These are phyloP conservation scores for Rhopilema esculentum DNA, from an alignment of 30 jellyfish, hydroid and myxozoan species.

Conservation along the genomic window DNA sequence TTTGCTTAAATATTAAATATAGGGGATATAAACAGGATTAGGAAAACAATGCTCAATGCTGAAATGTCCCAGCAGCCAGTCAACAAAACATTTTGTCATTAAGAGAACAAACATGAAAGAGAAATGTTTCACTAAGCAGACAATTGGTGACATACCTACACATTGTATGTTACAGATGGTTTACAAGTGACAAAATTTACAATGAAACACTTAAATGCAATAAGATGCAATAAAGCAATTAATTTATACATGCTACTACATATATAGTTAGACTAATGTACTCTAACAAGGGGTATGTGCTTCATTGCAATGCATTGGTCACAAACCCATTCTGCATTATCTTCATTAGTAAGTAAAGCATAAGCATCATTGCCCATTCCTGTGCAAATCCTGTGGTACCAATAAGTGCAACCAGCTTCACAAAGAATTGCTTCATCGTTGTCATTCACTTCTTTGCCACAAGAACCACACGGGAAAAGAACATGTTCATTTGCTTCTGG, in stretches of 20 bases:
- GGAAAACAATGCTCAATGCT: too few species aligned
- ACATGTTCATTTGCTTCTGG: slow-evolving; percentile 71
- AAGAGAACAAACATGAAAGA: too few species aligned
- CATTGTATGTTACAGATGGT: neutral
- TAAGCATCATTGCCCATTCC: slow-evolving; percentile 97
- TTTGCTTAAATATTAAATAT: too few species aligned
- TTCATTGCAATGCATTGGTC: slow-evolving; percentile 95
- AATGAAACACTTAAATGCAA: neutral
- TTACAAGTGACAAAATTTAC: neutral
- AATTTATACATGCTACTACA: too few species aligned
- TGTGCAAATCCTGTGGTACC: slow-evolving; percentile 96
- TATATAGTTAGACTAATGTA: neutral
- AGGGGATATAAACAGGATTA: too few species aligned
- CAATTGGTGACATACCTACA: too few species aligned
- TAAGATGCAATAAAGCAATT: too few species aligned
- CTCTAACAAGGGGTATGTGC: slow-evolving; percentile 82
- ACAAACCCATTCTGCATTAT: slow-evolving; percentile 99
- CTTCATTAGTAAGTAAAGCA: slow-evolving; percentile 91
- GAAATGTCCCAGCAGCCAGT: too few species aligned
- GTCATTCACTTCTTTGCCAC: slow-evolving; percentile 93
- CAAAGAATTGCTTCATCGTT: slow-evolving; percentile 96
- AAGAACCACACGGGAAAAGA: slow-evolving; percentile 94
- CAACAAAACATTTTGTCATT: too few species aligned
- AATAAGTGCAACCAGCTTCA: slow-evolving; percentile 97
- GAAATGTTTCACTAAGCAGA: too few species aligned